phyloP scores from a whole-genome alignment of 2,113 vertebrate genomes.

The Strix aluco region DNA sequence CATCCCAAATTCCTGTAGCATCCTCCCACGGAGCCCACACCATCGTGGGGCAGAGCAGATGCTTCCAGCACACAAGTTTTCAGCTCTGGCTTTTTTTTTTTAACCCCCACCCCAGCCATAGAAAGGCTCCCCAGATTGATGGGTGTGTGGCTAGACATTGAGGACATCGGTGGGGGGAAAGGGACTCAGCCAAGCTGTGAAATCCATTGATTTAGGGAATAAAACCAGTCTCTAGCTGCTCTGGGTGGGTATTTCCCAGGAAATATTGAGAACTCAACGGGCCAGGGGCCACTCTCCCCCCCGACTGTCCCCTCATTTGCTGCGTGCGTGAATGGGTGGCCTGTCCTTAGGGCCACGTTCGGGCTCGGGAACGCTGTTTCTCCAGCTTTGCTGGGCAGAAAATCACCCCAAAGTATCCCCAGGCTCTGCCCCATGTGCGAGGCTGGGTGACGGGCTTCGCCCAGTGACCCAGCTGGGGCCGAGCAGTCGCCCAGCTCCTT shows the following conservation, averaged over 20 bases:
- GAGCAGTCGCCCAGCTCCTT: rapidly evolving
- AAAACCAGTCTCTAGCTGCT: not conserved
- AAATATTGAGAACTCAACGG: not conserved
- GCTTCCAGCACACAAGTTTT: not conserved
- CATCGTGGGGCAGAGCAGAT: not conserved
- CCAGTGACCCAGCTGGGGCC: not conserved
- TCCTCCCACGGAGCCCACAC: not conserved
- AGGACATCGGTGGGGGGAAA: not conserved
- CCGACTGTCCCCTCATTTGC: not conserved
- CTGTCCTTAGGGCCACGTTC: rapidly evolving
- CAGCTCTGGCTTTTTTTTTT: not conserved
- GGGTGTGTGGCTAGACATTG: not conserved
- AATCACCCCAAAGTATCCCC: not conserved
- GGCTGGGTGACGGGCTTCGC: not conserved
- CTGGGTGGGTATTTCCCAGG: not conserved
- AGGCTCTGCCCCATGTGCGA: rapidly evolving
- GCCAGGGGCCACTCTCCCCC: not conserved
- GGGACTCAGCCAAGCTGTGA: not conserved
- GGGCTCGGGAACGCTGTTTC: rapidly evolving
- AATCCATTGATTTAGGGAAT: not conserved
- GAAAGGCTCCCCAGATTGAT: not conserved
- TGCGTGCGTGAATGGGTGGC: rapidly evolving
- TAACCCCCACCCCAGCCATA: rapidly evolving
- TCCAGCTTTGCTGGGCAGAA: not conserved
- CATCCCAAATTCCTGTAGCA: not conserved